phyloP scores from a whole-genome alignment of 2,797 vertebrate genomes.

The Chanos chanos region DNA sequence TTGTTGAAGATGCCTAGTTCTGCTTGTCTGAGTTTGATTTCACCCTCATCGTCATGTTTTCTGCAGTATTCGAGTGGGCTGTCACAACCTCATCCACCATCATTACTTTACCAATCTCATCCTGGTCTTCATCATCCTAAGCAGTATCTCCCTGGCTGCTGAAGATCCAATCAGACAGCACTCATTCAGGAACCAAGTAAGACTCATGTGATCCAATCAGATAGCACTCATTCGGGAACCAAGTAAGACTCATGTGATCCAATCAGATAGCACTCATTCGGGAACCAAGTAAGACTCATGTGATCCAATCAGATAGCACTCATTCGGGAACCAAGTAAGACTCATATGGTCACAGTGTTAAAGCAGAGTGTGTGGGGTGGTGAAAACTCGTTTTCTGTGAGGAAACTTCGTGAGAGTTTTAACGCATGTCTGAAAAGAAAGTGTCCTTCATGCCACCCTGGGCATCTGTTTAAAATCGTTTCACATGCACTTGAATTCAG shows the following conservation, averaged over 20 bases:
- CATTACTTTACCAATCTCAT: conserved; percentile 98
- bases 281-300: conserved; percentile 96
- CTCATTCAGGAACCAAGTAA: conserved; percentile 94
- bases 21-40: background rate
- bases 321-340: conserved; percentile 94
- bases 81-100: conserved; percentile 94
- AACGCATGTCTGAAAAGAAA: too few relatives aligned
- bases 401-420: too few relatives aligned
- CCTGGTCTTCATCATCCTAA: conserved; percentile 97
- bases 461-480: too few relatives aligned
- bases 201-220: conserved; percentile 98
- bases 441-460: too few relatives aligned
- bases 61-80: conserved; percentile 87
- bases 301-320: conserved; percentile 95
- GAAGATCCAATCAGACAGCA: conserved; percentile 96
- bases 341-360: too few relatives aligned
- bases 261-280: conserved; percentile 92
- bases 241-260: conserved; percentile 98
- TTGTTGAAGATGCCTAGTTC: accelerated
- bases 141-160: conserved; percentile 91
- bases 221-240: conserved; percentile 92
- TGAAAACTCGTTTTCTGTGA: too few relatives aligned
- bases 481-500: too few relatives aligned
- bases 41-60: too few relatives aligned
- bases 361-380: too few relatives aligned